Conservation (phyloP, 2,113 vertebrate species). For the Rynchops niger region DNA sequence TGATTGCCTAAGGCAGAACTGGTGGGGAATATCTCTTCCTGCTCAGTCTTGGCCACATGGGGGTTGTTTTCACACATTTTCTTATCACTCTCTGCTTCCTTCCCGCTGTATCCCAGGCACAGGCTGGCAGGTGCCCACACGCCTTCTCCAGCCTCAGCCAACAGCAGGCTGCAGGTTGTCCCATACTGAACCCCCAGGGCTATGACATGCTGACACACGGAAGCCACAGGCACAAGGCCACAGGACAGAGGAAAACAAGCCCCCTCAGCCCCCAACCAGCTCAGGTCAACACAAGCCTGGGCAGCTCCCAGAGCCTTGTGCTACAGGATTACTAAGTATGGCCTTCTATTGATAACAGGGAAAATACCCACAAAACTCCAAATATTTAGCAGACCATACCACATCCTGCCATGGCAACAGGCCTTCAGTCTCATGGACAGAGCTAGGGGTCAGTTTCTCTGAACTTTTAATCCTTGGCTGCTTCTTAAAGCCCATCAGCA, state of each 20-base stretch:
- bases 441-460: neutral
- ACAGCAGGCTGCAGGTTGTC: neutral
- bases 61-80: neutral
- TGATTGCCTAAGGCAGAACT: neutral
- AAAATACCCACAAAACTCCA: neutral
- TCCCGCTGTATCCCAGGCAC: neutral
- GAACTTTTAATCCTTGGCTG: neutral
- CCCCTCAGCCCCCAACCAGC: neutral
- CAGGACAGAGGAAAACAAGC: neutral
- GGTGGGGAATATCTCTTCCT: neutral
- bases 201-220: neutral
- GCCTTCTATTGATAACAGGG: too few relatives aligned
- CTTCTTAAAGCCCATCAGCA: neutral
- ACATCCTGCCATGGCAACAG: neutral
- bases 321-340: accelerated
- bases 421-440: neutral
- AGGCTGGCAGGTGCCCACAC: neutral
- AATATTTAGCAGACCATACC: neutral
- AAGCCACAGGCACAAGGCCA: neutral
- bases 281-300: neutral
- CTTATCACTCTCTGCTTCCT: neutral
- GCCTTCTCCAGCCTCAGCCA: neutral
- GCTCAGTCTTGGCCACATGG: accelerated
- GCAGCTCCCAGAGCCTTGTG: neutral
- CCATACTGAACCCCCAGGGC: accelerated